Conservation (phyloP, 2,797 vertebrate species). For the Pangasius djambal region DNA sequence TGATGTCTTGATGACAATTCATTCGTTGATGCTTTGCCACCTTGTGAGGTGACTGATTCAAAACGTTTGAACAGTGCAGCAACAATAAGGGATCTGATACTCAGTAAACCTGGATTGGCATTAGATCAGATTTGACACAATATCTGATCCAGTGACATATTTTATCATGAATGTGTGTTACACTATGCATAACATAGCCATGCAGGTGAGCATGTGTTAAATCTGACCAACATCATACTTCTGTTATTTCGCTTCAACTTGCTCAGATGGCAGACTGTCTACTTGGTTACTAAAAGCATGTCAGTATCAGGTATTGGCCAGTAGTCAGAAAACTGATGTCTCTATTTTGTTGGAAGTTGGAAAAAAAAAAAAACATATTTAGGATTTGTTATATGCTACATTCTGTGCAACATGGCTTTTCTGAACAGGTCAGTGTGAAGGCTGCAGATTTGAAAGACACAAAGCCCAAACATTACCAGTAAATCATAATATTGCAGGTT, state of each 20-base stretch:
- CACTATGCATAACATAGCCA: background rate
- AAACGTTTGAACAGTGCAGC: background rate
- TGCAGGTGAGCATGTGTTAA: background rate
- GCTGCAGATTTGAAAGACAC: background rate
- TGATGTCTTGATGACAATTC: background rate
- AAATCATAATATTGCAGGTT: slow-evolving; percentile 1
- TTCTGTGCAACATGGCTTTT: background rate
- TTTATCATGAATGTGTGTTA: background rate
- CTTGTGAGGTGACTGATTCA: background rate
- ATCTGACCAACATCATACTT: background rate
- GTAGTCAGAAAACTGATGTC: background rate
- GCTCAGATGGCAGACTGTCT: background rate
- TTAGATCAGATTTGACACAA: background rate
- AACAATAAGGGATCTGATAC: background rate
- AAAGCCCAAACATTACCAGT: background rate
- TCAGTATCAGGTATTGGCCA: background rate
- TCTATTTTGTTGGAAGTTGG: background rate
- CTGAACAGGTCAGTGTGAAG: background rate
- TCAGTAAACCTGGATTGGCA: background rate
- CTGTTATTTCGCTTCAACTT: background rate
- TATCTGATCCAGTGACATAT: background rate
- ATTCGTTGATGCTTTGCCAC: background rate
- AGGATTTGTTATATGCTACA: background rate
- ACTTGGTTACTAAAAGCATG: background rate
- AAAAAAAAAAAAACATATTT: background rate